Evolutionary conservation across 1,140 invertebrate species (phyloP).

Genomic region (Solen grandis): DNA sequence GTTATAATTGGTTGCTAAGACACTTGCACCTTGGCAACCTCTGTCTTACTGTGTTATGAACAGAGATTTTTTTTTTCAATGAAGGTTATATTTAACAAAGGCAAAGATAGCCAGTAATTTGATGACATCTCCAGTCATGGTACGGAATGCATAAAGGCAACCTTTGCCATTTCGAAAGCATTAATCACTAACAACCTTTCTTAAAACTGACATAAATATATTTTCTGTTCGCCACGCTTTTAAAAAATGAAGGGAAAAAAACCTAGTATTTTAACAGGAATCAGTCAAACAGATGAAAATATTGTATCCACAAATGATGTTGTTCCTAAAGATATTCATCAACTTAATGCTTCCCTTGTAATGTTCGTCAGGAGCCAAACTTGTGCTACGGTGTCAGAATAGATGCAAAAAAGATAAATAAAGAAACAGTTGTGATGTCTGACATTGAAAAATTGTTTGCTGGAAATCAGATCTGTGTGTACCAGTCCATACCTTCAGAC

Average conservation of each 20-base stretch:
- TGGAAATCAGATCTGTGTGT: too few species aligned
- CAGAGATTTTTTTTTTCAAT: too few species aligned
- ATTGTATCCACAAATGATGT: slow-evolving; percentile 41
- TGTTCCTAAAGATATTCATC: slow-evolving; percentile 49
- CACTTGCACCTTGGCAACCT: neutral
- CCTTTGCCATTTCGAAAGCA: slow-evolving; percentile 20
- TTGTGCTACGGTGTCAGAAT: slow-evolving; percentile 33
- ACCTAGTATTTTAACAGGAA: neutral
- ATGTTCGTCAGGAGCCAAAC: slow-evolving; percentile 50
- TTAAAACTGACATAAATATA: slow-evolving; percentile 51
- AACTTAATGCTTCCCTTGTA: slow-evolving; percentile 30
- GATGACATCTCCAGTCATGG: neutral
- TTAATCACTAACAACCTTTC: slow-evolving; percentile 51
- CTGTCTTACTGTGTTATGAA: neutral
- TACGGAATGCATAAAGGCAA: neutral
- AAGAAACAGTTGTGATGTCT: slow-evolving; percentile 41
- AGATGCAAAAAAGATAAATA: slow-evolving; percentile 25
- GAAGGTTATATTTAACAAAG: neutral
- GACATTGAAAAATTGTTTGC: slow-evolving; percentile 37
- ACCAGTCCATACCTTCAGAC: neutral
- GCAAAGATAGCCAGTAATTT: neutral
- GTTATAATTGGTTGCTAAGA: neutral
- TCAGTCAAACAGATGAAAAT: slow-evolving; percentile 55
- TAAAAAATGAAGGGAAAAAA: slow-evolving; percentile 52
- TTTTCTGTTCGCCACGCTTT: slow-evolving; percentile 34